Percentiles rank a stretch among this genome's conserved stretches.
phyloP scores from a whole-genome alignment of 2,888 invertebrate genomes.

The Cheilosia urbana region DNA sequence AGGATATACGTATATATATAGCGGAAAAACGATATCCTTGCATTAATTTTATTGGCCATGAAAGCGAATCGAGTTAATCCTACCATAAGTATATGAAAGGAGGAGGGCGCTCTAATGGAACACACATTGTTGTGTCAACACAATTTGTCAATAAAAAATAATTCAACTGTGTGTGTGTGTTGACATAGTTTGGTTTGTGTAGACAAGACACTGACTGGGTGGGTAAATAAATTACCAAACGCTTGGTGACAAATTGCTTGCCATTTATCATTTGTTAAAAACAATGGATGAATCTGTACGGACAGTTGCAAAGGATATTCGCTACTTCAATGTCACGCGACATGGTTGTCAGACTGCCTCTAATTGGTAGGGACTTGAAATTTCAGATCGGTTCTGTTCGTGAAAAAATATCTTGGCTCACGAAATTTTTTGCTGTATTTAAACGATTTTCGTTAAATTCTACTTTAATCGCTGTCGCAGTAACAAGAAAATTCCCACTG shows the following conservation, averaged over 20 bases:
- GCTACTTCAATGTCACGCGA: background rate
- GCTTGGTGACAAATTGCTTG: slow-evolving; percentile 7
- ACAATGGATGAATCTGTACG: no score
- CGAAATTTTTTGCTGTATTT: no score
- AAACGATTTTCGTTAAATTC: no score
- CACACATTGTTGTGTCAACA: slow-evolving; percentile 57
- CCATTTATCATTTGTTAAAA: slow-evolving; percentile 6
- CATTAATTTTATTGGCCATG: slow-evolving; percentile 41
- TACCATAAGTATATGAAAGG: background rate
- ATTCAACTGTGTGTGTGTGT: slow-evolving; percentile 25
- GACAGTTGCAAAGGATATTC: background rate
- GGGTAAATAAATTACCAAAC: slow-evolving; percentile 22
- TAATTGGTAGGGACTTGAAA: no score
- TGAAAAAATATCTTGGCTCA: no score
- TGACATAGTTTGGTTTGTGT: slow-evolving; percentile 15
- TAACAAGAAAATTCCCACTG: no score
- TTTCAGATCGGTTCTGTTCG: no score
- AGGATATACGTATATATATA: slow-evolving; percentile 2
- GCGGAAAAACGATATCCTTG: slow-evolving; percentile 30
- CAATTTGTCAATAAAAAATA: slow-evolving; percentile 47
- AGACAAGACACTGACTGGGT: background rate
- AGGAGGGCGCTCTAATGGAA: slow-evolving; percentile 21
- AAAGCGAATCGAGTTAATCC: slow-evolving; percentile 33
- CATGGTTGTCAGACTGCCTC: no score
- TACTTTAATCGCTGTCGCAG: no score